Evolutionary conservation across 2,888 invertebrate species (phyloP).

Genomic region (Phyllotreta cruciferae): DNA sequence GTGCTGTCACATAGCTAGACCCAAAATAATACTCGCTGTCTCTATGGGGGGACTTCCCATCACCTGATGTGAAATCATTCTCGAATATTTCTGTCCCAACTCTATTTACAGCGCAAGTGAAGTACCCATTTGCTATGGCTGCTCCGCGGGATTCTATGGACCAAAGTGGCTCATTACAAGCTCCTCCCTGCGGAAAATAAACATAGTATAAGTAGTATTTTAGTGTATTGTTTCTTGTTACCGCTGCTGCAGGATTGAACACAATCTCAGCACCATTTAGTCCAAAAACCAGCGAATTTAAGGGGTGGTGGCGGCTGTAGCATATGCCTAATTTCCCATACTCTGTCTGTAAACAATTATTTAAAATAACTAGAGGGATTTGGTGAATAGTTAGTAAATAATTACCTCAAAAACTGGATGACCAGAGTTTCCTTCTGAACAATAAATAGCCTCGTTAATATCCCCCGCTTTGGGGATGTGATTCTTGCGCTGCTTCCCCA

Average conservation of each 20-base stretch:
- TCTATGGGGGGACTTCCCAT: constrained; percentile 72
- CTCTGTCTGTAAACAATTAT: constrained; percentile 66
- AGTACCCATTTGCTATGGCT: constrained; percentile 94
- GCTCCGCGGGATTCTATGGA: constrained; percentile 93
- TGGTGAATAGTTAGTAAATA: too few species aligned
- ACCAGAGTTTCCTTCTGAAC: constrained; percentile 91
- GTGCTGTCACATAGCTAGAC: constrained; percentile 91
- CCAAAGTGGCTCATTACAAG: constrained; percentile 87
- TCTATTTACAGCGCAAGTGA: constrained; percentile 89
- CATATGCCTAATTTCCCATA: constrained; percentile 92
- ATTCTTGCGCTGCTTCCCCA: constrained; percentile 97
- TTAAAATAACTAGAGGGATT: too few species aligned
- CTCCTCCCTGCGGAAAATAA: constrained; percentile 10
- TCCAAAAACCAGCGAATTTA: constrained; percentile 98
- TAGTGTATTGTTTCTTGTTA: constrained; percentile 52
- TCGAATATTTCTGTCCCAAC: constrained; percentile 88
- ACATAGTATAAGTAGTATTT: neutral
- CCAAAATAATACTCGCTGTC: constrained; percentile 85
- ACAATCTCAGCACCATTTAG: constrained; percentile 98
- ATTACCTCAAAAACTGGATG: constrained; percentile 88
- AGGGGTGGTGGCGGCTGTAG: constrained; percentile 96
- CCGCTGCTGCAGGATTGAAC: constrained; percentile 97
- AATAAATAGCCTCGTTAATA: constrained; percentile 96
- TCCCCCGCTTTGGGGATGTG: constrained; percentile 97
- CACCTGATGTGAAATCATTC: constrained; percentile 84